phyloP scores from a whole-genome alignment of 2,797 vertebrate species.

The Tauraco hartlaubi region DNA sequence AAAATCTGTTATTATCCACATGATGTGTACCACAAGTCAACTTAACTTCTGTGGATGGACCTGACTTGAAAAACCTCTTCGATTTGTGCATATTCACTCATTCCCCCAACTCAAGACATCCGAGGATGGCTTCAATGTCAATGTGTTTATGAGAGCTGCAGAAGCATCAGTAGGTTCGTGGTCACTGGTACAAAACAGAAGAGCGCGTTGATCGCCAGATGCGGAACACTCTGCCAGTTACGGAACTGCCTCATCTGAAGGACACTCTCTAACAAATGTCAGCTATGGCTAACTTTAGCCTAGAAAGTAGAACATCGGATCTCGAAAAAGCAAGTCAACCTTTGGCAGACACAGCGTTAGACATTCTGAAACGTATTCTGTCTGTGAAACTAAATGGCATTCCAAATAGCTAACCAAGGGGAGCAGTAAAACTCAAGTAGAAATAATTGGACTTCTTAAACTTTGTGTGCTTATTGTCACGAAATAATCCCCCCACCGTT shows the following conservation, averaged over 20 bases:
- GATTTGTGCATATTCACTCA: neutral
- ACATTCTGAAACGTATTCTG: neutral
- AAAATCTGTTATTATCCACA: rapidly evolving
- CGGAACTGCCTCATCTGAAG: neutral
- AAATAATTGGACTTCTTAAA: neutral
- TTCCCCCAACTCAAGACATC: neutral
- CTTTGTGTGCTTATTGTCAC: neutral
- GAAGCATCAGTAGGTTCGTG: neutral
- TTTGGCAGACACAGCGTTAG: neutral
- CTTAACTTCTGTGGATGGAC: neutral
- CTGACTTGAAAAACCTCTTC: neutral
- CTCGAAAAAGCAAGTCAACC: neutral
- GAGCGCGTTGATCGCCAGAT: rapidly evolving
- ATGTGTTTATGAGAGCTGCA: neutral
- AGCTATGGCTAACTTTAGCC: neutral
- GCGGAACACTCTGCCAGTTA: neutral
- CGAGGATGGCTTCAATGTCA: neutral
- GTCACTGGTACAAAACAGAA: neutral
- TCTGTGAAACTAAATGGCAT: neutral
- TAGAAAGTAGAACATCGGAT: neutral
- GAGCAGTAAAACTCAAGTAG: neutral
- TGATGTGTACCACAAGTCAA: neutral
- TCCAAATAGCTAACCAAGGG: neutral
- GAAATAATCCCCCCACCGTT: neutral
- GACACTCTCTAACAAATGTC: neutral